Conservation (phyloP, 1,140 invertebrate genomes). For the Heliothis subflexa region DNA sequence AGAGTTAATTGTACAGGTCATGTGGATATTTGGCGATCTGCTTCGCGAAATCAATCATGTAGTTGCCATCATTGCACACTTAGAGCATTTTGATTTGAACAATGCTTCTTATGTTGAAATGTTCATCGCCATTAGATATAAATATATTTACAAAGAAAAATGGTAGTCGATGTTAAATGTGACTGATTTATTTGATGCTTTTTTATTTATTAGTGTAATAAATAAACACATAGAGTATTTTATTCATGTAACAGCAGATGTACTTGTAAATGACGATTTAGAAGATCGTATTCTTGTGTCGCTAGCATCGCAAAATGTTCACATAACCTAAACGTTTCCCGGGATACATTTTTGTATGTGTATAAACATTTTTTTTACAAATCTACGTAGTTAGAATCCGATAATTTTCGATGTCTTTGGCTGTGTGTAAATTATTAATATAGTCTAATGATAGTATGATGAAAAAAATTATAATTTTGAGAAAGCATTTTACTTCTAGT, state of each 20-base stretch:
- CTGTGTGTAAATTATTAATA: conserved; percentile 82
- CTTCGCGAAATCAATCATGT: conserved; percentile 74
- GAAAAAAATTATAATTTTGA: conserved; percentile 76
- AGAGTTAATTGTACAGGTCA: conserved; percentile 83
- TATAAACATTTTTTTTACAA: conserved; percentile 74
- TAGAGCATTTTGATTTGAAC: conserved; percentile 71
- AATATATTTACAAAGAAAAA: conserved; percentile 81
- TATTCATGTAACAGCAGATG: conserved; percentile 51
- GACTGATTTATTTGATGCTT: conserved; percentile 51
- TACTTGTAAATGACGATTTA: conserved; percentile 37
- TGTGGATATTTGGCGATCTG: conserved; percentile 86
- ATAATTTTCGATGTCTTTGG: conserved; percentile 84
- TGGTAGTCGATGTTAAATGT: conserved; percentile 78
- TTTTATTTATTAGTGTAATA: conserved; percentile 51
- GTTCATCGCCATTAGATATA: conserved; percentile 68
- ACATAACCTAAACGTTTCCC: conserved; percentile 78
- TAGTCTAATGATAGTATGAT: conserved; percentile 63
- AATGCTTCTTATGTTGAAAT: conserved; percentile 71
- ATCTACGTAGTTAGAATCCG: conserved; percentile 76
- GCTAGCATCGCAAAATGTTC: conserved; percentile 86
- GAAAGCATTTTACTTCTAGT: conserved; percentile 73
- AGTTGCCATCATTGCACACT: conserved; percentile 68
- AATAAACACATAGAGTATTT: conserved; percentile 51
- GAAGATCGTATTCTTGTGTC: conserved; percentile 66
- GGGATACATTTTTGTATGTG: conserved; percentile 69